A percentile compares a stretch with the other conserved stretches of the same genome.
Evolutionary conservation across 2,113 vertebrate species (phyloP).

Genomic region (Halcyon senegalensis): DNA sequence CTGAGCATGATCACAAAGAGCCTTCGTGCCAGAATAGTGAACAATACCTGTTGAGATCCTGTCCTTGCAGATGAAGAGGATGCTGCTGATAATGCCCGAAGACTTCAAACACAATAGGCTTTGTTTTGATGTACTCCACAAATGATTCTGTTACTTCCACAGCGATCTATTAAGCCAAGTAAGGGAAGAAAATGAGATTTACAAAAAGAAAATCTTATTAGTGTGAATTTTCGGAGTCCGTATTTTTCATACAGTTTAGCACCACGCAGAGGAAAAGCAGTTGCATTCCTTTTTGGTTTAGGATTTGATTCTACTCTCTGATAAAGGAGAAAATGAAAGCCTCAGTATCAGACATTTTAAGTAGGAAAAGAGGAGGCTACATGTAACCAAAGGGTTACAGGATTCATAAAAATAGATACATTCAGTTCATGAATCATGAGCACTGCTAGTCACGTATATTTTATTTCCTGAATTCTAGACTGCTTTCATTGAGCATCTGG

Average conservation of each 20-base stretch:
- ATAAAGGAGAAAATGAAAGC: neutral
- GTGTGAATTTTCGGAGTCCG: neutral
- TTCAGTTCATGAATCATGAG: neutral
- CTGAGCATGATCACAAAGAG: neutral
- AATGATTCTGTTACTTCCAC: slow-evolving; percentile 97
- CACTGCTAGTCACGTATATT: neutral
- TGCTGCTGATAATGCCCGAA: slow-evolving; percentile 98
- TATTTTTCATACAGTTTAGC: neutral
- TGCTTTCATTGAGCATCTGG: neutral
- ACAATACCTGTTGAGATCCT: slow-evolving; percentile 88
- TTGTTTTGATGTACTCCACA: slow-evolving; percentile 94
- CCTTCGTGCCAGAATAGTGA: neutral
- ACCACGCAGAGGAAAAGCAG: neutral
- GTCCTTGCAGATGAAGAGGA: slow-evolving; percentile 88
- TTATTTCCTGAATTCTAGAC: slow-evolving; percentile 1
- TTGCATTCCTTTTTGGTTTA: neutral
- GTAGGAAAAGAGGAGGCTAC: neutral
- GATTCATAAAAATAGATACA: neutral
- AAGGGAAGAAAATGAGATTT: neutral
- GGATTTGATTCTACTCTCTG: neutral
- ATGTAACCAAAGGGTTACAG: neutral
- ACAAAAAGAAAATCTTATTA: neutral
- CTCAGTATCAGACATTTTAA: neutral
- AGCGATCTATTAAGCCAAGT: slow-evolving; percentile 80
- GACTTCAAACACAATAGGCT: slow-evolving; percentile 97